A percentile compares a stretch with the other conserved stretches of the same genome.
These are phyloP conservation scores for Cloeon dipterum DNA, from an alignment of 2,888 invertebrate species.

Conservation along the genomic window DNA sequence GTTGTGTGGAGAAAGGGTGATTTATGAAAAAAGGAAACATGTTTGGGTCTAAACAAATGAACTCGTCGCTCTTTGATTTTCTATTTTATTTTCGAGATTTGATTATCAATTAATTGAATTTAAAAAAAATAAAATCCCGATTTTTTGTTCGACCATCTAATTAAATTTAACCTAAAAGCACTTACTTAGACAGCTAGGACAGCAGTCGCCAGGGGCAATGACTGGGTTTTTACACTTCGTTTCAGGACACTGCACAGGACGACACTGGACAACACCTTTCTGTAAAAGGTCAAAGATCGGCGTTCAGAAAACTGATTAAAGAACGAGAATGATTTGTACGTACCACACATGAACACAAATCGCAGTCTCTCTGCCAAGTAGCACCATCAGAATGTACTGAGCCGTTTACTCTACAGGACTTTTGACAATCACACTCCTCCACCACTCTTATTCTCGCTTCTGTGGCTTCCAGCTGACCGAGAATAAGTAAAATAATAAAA, in stretches of 20 bases:
- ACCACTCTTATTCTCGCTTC: conserved; percentile 54
- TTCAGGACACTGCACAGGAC: conserved; percentile 55
- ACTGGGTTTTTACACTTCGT: conserved; percentile 62
- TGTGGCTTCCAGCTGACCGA: conserved; percentile 47
- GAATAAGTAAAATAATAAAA: too few relatives aligned
- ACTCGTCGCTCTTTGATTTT: too few relatives aligned
- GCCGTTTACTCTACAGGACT: conserved; percentile 59
- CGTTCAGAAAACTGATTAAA: neutral
- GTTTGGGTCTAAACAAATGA: too few relatives aligned
- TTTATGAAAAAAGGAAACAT: conserved; percentile 6
- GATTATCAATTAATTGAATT: too few relatives aligned
- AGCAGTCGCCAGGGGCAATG: conserved; percentile 54
- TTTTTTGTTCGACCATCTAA: too few relatives aligned
- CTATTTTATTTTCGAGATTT: too few relatives aligned
- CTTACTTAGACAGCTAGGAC: conserved; percentile 70
- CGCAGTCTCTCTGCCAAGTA: conserved; percentile 66
- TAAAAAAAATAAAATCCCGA: too few relatives aligned
- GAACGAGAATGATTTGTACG: conserved; percentile 13
- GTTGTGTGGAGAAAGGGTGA: too few relatives aligned
- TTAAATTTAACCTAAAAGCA: too few relatives aligned
- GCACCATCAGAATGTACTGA: conserved; percentile 63
- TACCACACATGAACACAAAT: conserved; percentile 72
- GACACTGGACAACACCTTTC: conserved; percentile 70
- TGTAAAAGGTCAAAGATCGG: conserved; percentile 16
- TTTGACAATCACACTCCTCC: conserved; percentile 78